phyloP scores from a whole-genome alignment of 1,140 invertebrate genomes.

The fruit fly (Drosophila melanogaster) region DNA sequence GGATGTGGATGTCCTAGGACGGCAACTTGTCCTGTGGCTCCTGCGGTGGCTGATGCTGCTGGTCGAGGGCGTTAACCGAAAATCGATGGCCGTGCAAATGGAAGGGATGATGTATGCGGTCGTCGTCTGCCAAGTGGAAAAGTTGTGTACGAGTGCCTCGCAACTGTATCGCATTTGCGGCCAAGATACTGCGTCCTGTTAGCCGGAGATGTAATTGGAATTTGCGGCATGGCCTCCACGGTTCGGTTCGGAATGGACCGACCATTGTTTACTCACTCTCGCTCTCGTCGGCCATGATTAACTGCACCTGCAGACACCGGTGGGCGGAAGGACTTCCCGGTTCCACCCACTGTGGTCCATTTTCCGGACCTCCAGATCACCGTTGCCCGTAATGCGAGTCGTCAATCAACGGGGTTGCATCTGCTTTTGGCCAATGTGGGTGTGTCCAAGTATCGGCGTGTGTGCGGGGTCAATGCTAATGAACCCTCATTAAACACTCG shows the following conservation, averaged over 20 bases:
- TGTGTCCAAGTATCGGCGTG: constrained; percentile 1
- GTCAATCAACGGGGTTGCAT: constrained; percentile 85
- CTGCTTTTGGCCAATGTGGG: constrained; percentile 71
- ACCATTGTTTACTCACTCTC: constrained; percentile 73
- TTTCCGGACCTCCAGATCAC: not conserved
- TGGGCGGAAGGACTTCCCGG: constrained; percentile 3
- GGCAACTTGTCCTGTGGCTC: constrained; percentile 53
- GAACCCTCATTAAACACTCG: constrained; percentile 68
- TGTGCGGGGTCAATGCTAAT: constrained; percentile 63
- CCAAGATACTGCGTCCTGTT: constrained; percentile 35
- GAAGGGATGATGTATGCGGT: constrained; percentile 81
- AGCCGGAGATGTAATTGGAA: constrained; percentile 73
- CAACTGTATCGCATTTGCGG: constrained; percentile 42
- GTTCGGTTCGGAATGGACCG: constrained; percentile 11
- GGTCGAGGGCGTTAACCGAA: constrained; percentile 71
- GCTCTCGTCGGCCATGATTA: constrained; percentile 79
- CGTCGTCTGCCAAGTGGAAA: constrained; percentile 68
- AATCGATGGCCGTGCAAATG: constrained; percentile 82
- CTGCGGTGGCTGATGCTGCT: constrained; percentile 24
- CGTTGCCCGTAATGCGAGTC: constrained; percentile 60
- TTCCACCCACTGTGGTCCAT: not conserved
- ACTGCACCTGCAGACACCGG: constrained; percentile 64
- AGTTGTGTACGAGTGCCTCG: constrained; percentile 50
- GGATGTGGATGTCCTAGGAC: constrained; percentile 35
- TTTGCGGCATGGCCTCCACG: constrained; percentile 48